A percentile compares a stretch with the other conserved stretches of the same genome.
phyloP scores from a whole-genome alignment of 1,140 invertebrate genomes.

The Monomorium pharaonis region DNA sequence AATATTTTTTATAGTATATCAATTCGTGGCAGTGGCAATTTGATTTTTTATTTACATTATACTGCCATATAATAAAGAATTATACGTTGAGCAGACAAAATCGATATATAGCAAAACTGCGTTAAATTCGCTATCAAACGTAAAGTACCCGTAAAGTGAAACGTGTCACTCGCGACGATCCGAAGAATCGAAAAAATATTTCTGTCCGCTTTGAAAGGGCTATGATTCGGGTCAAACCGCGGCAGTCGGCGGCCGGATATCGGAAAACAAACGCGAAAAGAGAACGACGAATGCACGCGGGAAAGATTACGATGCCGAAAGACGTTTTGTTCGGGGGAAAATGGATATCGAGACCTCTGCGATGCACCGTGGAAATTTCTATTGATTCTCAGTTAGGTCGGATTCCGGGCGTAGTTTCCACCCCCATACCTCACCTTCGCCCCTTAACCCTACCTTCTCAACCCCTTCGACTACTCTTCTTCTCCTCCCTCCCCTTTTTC shows the following conservation, averaged over 20 bases:
- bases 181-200: conserved; percentile 36
- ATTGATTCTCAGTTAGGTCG: conserved; percentile 71
- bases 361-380: conserved; percentile 66
- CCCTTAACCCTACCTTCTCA: background rate
- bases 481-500: background rate
- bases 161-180: background rate
- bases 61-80: too few species aligned
- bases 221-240: conserved; percentile 55
- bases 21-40: too few species aligned
- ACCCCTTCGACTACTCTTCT: conserved; percentile 4
- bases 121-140: background rate
- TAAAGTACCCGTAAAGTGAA: background rate
- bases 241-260: conserved; percentile 57
- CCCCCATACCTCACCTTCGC: conserved; percentile 7
- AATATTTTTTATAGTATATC: too few species aligned
- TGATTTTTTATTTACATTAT: too few species aligned
- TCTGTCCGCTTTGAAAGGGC: conserved; percentile 18
- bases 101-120: background rate
- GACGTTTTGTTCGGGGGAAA: conserved; percentile 66
- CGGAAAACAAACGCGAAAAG: conserved; percentile 61
- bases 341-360: conserved; percentile 60
- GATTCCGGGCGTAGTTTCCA: conserved; percentile 56
- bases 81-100: background rate
- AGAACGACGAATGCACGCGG: conserved; percentile 49
- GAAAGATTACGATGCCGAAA: conserved; percentile 71